Conservation (phyloP, 1,140 invertebrate genomes). For the Euura saliciscinereae region DNA sequence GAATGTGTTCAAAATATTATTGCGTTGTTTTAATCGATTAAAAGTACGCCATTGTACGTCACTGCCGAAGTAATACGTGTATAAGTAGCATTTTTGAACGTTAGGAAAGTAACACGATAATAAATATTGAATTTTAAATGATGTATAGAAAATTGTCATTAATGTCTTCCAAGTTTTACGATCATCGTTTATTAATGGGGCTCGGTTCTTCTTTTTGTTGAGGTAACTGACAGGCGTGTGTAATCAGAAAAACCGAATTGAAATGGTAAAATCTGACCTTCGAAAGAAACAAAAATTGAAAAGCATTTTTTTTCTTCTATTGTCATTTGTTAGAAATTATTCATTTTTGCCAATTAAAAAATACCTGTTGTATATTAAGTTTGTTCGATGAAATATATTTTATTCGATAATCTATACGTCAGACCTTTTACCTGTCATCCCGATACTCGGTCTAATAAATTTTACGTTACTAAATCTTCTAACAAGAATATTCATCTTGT, state of each 20-base stretch:
- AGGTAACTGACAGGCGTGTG: not conserved
- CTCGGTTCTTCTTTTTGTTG: not conserved
- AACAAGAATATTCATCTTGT: not conserved
- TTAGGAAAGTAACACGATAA: not conserved
- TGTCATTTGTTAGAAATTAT: not conserved
- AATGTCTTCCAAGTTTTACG: not conserved
- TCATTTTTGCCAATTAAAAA: not conserved
- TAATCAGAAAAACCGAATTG: not conserved
- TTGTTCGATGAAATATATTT: conserved; percentile 13
- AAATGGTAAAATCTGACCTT: not conserved
- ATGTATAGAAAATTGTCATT: not conserved
- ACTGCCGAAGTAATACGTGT: not conserved
- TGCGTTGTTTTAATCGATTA: too few species aligned
- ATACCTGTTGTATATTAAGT: conserved; percentile 3
- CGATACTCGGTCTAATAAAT: not conserved
- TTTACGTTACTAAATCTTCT: not conserved
- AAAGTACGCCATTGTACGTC: not conserved
- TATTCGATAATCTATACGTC: conserved; percentile 7
- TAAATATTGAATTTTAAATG: not conserved
- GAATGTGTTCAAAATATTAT: too few species aligned
- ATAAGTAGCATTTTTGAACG: not conserved
- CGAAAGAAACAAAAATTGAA: not conserved
- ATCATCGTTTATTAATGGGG: not conserved
- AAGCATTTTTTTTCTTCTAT: not conserved
- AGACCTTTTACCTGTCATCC: conserved; percentile 1